Conservation (phyloP, 2,888 invertebrate genomes). For the Drosophila vallismaia region DNA sequence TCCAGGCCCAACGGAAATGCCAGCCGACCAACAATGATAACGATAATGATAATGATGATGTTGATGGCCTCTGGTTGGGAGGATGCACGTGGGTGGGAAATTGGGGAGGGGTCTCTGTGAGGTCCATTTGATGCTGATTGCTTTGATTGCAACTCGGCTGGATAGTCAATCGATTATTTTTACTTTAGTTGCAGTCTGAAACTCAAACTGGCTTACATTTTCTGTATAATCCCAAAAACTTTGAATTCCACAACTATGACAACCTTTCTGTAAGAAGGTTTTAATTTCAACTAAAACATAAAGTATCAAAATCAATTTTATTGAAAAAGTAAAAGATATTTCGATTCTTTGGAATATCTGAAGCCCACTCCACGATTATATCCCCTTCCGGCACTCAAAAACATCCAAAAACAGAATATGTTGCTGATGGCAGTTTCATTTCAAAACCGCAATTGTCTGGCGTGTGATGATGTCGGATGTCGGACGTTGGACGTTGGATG, state of each 20-base stretch:
- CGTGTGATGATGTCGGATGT: conserved; percentile 7
- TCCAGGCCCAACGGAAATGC: conserved; percentile 46
- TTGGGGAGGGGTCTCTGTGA: conserved; percentile 1
- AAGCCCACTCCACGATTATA: too few species aligned
- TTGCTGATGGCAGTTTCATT: conserved; percentile 11
- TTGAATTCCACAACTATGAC: not conserved
- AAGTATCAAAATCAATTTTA: too few species aligned
- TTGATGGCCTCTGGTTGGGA: conserved; percentile 34
- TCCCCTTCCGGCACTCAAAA: not conserved
- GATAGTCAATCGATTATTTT: conserved; percentile 15
- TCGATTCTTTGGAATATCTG: too few species aligned
- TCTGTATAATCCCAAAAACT: not conserved
- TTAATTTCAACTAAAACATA: too few species aligned
- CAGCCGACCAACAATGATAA: conserved; percentile 37
- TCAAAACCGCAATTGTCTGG: conserved; percentile 15
- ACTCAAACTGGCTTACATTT: not conserved
- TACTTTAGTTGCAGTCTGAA: not conserved
- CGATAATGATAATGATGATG: conserved; percentile 43
- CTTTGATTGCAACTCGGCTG: conserved; percentile 31
- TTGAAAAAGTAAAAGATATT: too few species aligned
- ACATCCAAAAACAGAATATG: not conserved
- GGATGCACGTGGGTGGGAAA: not conserved
- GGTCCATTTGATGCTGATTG: conserved; percentile 51
- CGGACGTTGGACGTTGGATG: conserved; percentile 11
- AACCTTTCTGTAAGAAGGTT: too few species aligned